phyloP scores from a whole-genome alignment of 2,113 vertebrate genomes.

The Cyphomyrus plagiostoma region DNA sequence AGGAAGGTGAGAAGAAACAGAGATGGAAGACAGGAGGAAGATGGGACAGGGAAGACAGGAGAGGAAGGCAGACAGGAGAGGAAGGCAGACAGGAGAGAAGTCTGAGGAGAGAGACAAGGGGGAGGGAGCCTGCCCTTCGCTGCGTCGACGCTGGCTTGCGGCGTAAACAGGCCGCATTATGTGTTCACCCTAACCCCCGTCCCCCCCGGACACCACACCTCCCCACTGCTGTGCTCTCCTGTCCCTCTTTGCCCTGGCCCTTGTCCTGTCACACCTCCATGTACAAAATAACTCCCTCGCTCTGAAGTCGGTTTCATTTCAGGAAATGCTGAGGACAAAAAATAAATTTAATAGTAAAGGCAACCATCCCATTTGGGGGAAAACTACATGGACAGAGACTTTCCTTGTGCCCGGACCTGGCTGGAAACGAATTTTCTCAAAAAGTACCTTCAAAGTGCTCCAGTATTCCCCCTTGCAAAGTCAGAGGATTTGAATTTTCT shows the following conservation, averaged over 20 bases:
- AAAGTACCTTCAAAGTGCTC: constrained; percentile 5
- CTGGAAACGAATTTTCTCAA: neutral
- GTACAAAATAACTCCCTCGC: neutral
- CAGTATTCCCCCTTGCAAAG: neutral
- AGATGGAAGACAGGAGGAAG: constrained; percentile 26
- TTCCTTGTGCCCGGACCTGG: neutral
- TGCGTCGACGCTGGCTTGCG: constrained; percentile 23
- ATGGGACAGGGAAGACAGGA: constrained; percentile 21
- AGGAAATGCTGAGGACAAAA: neutral
- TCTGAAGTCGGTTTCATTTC: neutral
- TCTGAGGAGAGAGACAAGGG: constrained; percentile 20
- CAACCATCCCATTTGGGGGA: neutral
- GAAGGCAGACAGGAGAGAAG: constrained; percentile 2
- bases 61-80: neutral
- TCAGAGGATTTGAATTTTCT: neutral
- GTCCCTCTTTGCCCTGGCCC: neutral
- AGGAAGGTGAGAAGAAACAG: constrained; percentile 15
- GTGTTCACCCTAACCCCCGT: neutral
- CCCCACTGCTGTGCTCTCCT: neutral
- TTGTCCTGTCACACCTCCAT: neutral
- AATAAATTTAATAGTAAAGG: neutral
- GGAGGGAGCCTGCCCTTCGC: neutral
- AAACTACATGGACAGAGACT: neutral
- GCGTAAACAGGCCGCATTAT: neutral
- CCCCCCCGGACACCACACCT: neutral